Evolutionary conservation across 2,797 vertebrate genomes (phyloP).

Genomic region (Tenualosa ilisha): DNA sequence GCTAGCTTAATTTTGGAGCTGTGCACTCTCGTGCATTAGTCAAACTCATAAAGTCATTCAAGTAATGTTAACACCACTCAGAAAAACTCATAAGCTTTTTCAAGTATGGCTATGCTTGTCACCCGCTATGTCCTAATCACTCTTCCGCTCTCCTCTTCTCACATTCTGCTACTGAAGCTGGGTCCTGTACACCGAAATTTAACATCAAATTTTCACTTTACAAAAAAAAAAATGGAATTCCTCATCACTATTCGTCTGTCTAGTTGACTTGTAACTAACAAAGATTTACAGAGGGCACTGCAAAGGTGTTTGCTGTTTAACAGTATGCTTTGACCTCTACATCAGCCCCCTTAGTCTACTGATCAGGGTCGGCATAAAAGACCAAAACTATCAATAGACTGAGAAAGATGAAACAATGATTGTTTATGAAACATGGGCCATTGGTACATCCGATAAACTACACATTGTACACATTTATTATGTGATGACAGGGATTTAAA

Average conservation of each 20-base stretch:
- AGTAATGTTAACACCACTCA: constrained; percentile 94
- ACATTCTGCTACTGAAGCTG: constrained; percentile 84
- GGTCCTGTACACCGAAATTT: constrained; percentile 81
- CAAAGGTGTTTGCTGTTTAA: constrained; percentile 65
- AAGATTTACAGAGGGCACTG: constrained; percentile 54
- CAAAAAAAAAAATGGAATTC: constrained; percentile 69
- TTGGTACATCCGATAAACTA: constrained; percentile 63
- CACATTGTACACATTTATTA: constrained; percentile 49
- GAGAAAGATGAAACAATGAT: constrained; percentile 45
- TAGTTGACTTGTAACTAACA: constrained; percentile 60
- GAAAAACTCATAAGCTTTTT: constrained; percentile 84
- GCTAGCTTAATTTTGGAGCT: constrained; percentile 88
- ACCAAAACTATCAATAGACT: constrained; percentile 34
- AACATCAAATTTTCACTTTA: constrained; percentile 69
- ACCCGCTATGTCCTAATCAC: constrained; percentile 84
- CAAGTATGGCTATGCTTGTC: constrained; percentile 96
- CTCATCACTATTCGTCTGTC: constrained; percentile 69
- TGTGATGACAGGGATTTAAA: constrained; percentile 47
- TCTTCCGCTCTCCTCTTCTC: constrained; percentile 59
- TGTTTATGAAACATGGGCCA: constrained; percentile 52
- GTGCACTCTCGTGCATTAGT: constrained; percentile 78
- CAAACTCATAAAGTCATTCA: constrained; percentile 93
- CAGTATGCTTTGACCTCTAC: constrained; percentile 63
- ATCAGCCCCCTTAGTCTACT: constrained; percentile 62
- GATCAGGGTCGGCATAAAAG: constrained; percentile 34